These are phyloP conservation scores for Caenorhabditis remanei DNA, from an alignment of 1,140 invertebrate species.

Conservation along the genomic window DNA sequence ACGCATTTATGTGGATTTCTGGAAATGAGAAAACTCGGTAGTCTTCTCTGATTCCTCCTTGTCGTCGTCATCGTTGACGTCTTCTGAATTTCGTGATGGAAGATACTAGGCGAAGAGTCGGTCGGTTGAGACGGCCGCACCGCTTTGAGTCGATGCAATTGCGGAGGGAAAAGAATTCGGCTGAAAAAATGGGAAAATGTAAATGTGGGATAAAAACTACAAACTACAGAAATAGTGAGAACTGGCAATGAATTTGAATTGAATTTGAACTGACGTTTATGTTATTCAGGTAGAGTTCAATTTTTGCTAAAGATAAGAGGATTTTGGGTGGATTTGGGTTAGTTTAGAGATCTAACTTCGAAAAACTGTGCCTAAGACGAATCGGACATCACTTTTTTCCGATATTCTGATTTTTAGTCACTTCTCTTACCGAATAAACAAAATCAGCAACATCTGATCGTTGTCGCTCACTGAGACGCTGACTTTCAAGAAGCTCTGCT, in stretches of 20 bases:
- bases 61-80: neutral
- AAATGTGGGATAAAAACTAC: neutral
- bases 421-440: constrained; percentile 13
- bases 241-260: no score
- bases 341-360: no score
- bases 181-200: neutral
- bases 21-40: no score
- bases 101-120: neutral
- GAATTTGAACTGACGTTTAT: no score
- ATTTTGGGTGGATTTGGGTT: neutral
- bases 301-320: no score
- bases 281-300: no score
- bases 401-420: no score
- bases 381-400: no score
- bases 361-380: no score
- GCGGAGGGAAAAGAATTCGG: neutral
- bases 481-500: constrained; percentile 12
- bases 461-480: neutral
- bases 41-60: neutral
- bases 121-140: constrained; percentile 16
- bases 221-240: neutral
- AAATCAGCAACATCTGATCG: neutral
- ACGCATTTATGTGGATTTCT: constrained; percentile 17
- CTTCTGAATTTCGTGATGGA: neutral
- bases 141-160: neutral